Evolutionary conservation across 2,797 vertebrate genomes (phyloP), one percentile per base, ranked within the genome.

Genomic region (Cyprinodon diabolis): DNA sequence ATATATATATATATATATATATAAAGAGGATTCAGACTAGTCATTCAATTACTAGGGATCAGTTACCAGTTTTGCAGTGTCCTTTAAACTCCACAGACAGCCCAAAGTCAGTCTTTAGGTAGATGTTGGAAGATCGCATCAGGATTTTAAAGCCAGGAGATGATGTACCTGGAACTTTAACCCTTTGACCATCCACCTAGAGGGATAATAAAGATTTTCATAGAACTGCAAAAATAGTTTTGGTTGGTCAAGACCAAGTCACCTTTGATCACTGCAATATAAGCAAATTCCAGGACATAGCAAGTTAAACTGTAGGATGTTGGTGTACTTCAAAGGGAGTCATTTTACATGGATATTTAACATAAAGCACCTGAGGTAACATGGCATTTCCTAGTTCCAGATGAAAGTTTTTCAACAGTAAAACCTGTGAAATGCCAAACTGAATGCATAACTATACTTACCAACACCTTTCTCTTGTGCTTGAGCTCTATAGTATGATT

Each of bases 61-160:
- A 66, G 9, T 83, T 94, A 97, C 96, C 95, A 93, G 95, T 91
- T 84, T 86, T 91, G 76, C 89, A 84, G 23, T 40, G 72, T 67
- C 95, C 93, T 78, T 95, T 90, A 80, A 94, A 97, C 58, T 92
- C 89, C 48, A 97, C 66, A 0, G 91, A 92, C 30, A 97, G 90
- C 21, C 96, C 96, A 81, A 97, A 97, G 84, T 96, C 95, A 1
- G 96, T 96, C 82, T 93, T 92, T 68, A 97, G 75, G 84, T 90
- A 90, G 83, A 96, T 90, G 69, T 71, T 91, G 71, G 77, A 94
- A 52, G 75, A 90, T 8, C n/a, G 90, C 81, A 93, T 72, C 62
- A 79, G 79, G 75, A 97, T 95, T 0, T 7, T 85, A 19, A 97
- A 86, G 66, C 96, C 96, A 68, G 90, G 84, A 70, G 90, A 81